Evolutionary conservation across 2,113 vertebrate species (phyloP), one percentile per base, ranked within the genome.

Genomic region (Cygnus atratus): DNA sequence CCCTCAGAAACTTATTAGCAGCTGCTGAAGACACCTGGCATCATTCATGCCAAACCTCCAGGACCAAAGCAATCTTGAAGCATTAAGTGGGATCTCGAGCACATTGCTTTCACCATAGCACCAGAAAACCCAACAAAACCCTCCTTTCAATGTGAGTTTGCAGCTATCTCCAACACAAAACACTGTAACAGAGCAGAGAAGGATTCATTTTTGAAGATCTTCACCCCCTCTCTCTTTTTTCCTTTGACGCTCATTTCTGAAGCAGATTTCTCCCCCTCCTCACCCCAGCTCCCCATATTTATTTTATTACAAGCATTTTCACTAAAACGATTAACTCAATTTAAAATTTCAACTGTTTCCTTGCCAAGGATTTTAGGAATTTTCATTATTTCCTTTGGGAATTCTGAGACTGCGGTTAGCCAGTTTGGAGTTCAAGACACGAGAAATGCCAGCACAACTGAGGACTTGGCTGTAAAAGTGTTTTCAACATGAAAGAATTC

Each of bases 401-500:
- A 96, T 93, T 94, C 78, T 88, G 93, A 96, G 93, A 88, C 95
- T 94, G 91, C 62, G 86, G 94, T 96, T 96, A 96, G 97, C 94
- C 92, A 95, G 92, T 88, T 96, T 96, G 95, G 96, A 93, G 89
- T 96, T 96, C 83, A 94, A 93, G 94, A 92, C 96, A 92, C 57
- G 48, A 91, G 95, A 96, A 95, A 97, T 87, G 95, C 94, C 96
- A 96, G 90, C 52, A 65, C 74, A 95, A 96, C 92, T 93, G 87
- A 92, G 90, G 52, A 93, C 85, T 97, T 97, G 95, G 93, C 97
- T 95, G 85, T 96, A 91, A 98, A 98, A 98, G 97, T 96, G 66
- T 98, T 98, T 98, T 97, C 95, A 97, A 98, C 98, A 98, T 98
- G 98, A 99, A 98, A 98, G 98, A 98, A 98, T 98, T 98, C 98